Base-by-base conservation (phyloP, 2,888 invertebrate species). In the Salticus scenicus region DNA sequence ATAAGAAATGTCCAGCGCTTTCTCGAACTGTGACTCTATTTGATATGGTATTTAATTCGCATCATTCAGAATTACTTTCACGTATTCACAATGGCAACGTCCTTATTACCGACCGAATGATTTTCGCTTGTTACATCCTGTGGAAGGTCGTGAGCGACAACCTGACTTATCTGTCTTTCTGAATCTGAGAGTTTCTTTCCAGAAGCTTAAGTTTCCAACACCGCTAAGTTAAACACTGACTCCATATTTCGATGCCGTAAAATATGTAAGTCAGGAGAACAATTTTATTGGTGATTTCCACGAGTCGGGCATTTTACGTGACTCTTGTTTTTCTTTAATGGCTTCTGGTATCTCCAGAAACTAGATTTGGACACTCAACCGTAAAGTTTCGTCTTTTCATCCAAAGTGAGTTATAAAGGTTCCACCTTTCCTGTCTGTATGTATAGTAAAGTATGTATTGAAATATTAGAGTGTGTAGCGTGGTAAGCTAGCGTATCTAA, bases 341-440 rank as follows among this genome's bases (percentile, higher is more conserved):
- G 24, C 24, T 17, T 57, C 24, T 5, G 12, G 57, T 1, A 8
- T 24, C 24, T 5, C 12, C 24, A 7, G 24, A 57, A 24, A 57
- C 57, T 57, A 1, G 24, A 24, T 57, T 24, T n/a, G 24, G 24
- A 57, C 24, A 20, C 57, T 57, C 20, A 57, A 57, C 20, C 57
- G 57, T 57, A 24, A 24, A 57, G 57, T 24, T 57, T 57, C 7
- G 20, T 57, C 24, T 24, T 24, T 57, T 57, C 57, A 57, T 47
- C 17, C 8, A 7, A n/a, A 24, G 24, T 24, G 57, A 57, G 24
- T 57, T 57, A 24, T 57, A 57, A 24, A 57, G 57, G 57, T 57
- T 12, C 57, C 57, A 57, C 57, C 57, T 57, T 57, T 57, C 57
- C 57, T 57, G 57, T 57, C 57, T 57, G 57, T n/a, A n/a, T n/a